phyloP scores from a whole-genome alignment of 2,113 vertebrate species.

The Brienomyrus brachyistius region DNA sequence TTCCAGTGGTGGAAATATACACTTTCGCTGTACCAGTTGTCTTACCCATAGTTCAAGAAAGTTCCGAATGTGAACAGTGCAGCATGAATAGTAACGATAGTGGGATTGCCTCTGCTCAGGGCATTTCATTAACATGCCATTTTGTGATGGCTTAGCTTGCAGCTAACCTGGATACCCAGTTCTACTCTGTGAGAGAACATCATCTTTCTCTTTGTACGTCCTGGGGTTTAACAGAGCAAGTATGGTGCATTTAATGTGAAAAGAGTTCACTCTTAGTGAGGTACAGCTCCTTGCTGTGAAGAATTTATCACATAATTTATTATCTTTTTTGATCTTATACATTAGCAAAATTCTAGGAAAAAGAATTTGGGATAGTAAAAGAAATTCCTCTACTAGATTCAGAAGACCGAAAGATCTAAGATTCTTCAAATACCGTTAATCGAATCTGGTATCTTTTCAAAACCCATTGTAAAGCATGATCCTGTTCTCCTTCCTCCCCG shows the following conservation, averaged over 20 bases:
- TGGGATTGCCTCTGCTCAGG: not conserved
- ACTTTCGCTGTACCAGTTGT: not conserved
- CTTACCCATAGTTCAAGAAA: not conserved
- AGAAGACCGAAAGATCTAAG: not conserved
- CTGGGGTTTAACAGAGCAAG: not conserved
- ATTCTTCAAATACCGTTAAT: not conserved
- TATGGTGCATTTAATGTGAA: not conserved
- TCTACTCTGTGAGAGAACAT: not conserved
- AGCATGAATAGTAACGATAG: not conserved
- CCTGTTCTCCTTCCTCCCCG: conserved; percentile 10
- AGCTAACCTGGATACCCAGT: conserved; percentile 17
- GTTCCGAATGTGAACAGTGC: not conserved
- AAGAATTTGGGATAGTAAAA: not conserved
- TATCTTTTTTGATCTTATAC: not conserved
- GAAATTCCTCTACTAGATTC: not conserved
- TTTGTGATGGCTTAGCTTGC: not conserved
- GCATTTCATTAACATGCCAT: not conserved
- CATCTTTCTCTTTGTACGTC: not conserved
- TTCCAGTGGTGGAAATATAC: not conserved
- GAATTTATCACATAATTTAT: not conserved
- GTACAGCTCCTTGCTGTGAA: not conserved
- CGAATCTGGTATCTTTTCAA: not conserved
- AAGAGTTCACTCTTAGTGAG: not conserved
- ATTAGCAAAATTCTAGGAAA: not conserved
- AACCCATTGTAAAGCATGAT: conserved; percentile 10